Percentiles rank a stretch among this genome's conserved stretches.
phyloP scores from a whole-genome alignment of 2,113 vertebrate species.

The Anguilla rostrata region DNA sequence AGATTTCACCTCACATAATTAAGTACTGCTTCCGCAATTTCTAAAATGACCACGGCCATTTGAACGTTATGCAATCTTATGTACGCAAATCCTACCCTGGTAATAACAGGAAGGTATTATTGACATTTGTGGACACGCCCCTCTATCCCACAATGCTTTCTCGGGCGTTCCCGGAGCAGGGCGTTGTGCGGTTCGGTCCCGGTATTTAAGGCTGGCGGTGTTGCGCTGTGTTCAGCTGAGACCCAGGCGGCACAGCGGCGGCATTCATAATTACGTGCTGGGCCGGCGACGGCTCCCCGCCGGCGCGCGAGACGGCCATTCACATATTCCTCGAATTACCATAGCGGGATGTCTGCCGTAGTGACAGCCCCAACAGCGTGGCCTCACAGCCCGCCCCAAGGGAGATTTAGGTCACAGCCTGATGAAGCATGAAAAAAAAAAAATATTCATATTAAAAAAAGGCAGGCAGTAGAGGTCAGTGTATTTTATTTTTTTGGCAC shows the following conservation, averaged over 20 bases:
- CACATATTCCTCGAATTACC: neutral
- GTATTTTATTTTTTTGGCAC: neutral
- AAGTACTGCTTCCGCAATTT: too few species aligned
- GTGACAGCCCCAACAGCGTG: neutral
- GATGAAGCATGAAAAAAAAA: neutral
- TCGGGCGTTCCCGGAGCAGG: neutral
- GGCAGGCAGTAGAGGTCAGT: neutral
- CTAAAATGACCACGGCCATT: too few species aligned
- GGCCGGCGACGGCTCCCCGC: constrained; percentile 1
- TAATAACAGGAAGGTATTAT: neutral
- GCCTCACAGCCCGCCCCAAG: neutral
- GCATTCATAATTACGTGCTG: neutral
- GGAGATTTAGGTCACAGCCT: neutral
- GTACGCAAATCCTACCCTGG: neutral
- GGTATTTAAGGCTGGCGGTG: neutral
- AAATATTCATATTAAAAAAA: neutral
- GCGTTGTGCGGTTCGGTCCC: neutral
- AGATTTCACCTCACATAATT: too few species aligned
- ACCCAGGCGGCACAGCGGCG: neutral
- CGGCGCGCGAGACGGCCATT: neutral
- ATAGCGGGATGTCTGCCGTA: neutral
- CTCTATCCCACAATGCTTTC: neutral
- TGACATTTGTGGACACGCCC: neutral
- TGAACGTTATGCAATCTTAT: neutral
- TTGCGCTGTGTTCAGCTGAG: neutral